Evolutionary conservation across 2,113 vertebrate species (phyloP).

Genomic region (Dicaeum eximium): DNA sequence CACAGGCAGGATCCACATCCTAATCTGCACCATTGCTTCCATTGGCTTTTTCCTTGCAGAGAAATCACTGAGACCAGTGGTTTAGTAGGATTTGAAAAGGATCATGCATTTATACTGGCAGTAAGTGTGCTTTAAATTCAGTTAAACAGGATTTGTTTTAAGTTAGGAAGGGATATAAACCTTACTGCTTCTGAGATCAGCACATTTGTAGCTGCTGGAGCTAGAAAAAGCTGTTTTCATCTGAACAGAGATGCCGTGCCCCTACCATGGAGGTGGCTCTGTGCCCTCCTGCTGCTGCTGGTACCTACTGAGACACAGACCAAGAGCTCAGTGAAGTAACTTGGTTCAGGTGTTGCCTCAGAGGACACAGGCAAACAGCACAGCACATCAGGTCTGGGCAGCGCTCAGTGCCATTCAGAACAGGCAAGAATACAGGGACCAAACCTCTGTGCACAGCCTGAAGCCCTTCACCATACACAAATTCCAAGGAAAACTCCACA

Average conservation of each 20-base stretch:
- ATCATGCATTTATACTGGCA: not conserved
- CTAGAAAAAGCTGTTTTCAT: not conserved
- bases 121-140: conserved; percentile 14
- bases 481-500: not conserved
- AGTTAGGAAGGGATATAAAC: conserved; percentile 17
- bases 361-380: not conserved
- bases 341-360: not conserved
- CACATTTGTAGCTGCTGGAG: not conserved
- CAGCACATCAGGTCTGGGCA: not conserved
- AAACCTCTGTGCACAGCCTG: not conserved
- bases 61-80: not conserved
- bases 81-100: conserved; percentile 40
- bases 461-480: not conserved
- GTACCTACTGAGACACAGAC: not conserved
- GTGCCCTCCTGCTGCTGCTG: not conserved
- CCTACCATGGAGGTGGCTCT: not conserved
- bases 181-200: not conserved
- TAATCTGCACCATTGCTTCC: not conserved
- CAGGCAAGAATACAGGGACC: not conserved
- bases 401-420: not conserved
- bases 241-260: fast-evolving
- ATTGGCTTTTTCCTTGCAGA: not conserved
- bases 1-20: not conserved
- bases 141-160: conserved; percentile 36
- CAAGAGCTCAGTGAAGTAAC: not conserved